Base-by-base conservation (phyloP, 2,797 vertebrate genomes). In the Momotus momota region DNA sequence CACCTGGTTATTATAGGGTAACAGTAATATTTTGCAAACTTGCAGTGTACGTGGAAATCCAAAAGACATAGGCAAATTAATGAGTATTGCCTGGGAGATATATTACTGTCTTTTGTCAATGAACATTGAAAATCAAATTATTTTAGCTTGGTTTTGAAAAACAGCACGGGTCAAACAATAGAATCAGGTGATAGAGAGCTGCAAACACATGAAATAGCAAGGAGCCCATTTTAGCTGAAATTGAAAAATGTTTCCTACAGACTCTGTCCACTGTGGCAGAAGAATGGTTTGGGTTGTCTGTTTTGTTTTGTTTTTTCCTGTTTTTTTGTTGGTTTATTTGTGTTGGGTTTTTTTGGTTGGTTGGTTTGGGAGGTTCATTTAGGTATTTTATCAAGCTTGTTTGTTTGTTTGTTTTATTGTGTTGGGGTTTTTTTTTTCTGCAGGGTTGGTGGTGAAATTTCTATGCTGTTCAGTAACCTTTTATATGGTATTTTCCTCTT, bases 121-220 rank as follows among this genome's bases (percentile, higher is more conserved):
- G 48, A 81, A 13, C 73, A 22, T 3, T 15, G 35, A 86, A 80
- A 78, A 12, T 87, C 52, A 27, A 87, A 93, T 73, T 95, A 93
- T 81, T 93, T 90, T 35, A 90, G 79, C 52, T 19, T 6, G 13
- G 45, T 55, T 90, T 72, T 77, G 54, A 90, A 87, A 92, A 83
- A 51, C 52, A 77, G 89, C 64, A 66, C 81, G 69, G 93, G 87
- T 87, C 79, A 94, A 89, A 94, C 89, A 94, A 92, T 27, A 45
- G 93, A 87, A 41, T 22, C 1, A 0, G 12, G 43, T 62, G 75
- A 83, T 51, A 82, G 41, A 43, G 33, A 29, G 69, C 74, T 91
- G 84, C 67, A 48, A 85, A 79, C 52, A 73, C 84, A 52, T 40
- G 84, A 75, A 91, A 79, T 29, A 52, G 83, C 54, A 85, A 73